Evolutionary conservation across 2,797 vertebrate species (phyloP), one percentile per base, ranked within the genome.

Genomic region (Lagodon rhomboides): DNA sequence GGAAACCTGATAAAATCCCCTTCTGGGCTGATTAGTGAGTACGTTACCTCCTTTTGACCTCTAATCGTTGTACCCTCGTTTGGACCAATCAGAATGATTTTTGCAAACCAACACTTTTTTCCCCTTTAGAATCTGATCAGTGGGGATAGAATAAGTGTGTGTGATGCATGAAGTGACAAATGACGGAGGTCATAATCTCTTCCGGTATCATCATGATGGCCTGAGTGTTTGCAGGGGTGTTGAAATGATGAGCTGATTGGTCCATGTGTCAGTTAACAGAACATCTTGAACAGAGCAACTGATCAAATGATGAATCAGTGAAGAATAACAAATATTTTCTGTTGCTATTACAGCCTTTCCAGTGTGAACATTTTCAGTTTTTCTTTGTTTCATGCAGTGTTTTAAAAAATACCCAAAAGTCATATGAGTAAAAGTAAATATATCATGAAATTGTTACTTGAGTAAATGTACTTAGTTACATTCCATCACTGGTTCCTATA

Each of bases 1-100:
- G 84, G 91, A 92, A 89, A 50, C 67, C 27, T 76, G 89, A 87
- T 90, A 79, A 75, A 74, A 85, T 87, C 79, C 74, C 67, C 68
- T 77, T 83, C 70, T 82, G 55, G 18, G 15, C 80, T 49, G 82
- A 91, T 84, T 76, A 80, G 76, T 87, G 77, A 47, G 23, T 67
- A n/a, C 2, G 67, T 83, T 17, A 79, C 85, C 87, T 87, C 68
- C 43, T 47, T 13, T 30, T 89, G 86, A 88, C 80, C 88, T 87
- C 53, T 86, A 62, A 88, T 84, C 79, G 65, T 73, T 15, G 1
- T 61, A 38, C 30, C 63, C 71, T 70, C 3, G 0, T 73, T 73
- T 80, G 15, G 43, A 51, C 85, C 82, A 85, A 86, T 85, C 74
- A 68, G 41, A 69, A 16, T 20, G 38, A 59, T 54, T 73, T 78